Conservation (phyloP, 1,140 invertebrate species). For the Drosophila mojavensis region DNA sequence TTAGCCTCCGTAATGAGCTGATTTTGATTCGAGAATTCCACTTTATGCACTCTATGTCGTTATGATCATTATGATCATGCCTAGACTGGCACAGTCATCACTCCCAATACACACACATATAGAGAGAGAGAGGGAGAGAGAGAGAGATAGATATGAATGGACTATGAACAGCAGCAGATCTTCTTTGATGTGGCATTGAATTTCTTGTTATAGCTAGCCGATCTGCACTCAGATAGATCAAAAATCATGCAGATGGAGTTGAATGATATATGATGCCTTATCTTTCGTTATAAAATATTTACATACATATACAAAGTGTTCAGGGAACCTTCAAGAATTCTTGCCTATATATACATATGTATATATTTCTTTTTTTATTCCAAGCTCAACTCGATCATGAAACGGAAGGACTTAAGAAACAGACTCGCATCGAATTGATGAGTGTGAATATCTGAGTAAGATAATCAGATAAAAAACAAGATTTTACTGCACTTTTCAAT, state of each 20-base stretch:
- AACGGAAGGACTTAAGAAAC: constrained; percentile 8
- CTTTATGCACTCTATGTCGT: constrained; percentile 56
- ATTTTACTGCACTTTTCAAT: constrained; percentile 41
- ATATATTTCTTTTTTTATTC: not conserved
- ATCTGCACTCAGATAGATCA: not conserved
- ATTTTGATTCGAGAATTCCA: constrained; percentile 76
- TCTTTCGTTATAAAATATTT: too few relatives aligned
- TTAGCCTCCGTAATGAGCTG: constrained; percentile 81
- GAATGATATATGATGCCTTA: too few relatives aligned
- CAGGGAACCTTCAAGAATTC: too few relatives aligned
- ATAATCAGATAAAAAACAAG: constrained; percentile 21
- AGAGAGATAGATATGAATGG: too few relatives aligned
- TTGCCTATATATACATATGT: not conserved
- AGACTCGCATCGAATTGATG: constrained; percentile 18
- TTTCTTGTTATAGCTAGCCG: not conserved
- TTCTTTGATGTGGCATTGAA: constrained; percentile 1
- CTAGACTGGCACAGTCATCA: constrained; percentile 31
- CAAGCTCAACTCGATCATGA: not conserved
- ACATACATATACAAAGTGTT: too few relatives aligned
- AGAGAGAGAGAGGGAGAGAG: too few relatives aligned
- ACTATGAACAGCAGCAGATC: not conserved
- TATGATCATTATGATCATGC: constrained; percentile 43
- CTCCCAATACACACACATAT: too few relatives aligned
- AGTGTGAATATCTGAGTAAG: constrained; percentile 18
- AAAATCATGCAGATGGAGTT: too few relatives aligned